These are phyloP conservation scores for Sinohyriopsis cumingii DNA, from an alignment of 2,888 invertebrate species.

Conservation along the genomic window DNA sequence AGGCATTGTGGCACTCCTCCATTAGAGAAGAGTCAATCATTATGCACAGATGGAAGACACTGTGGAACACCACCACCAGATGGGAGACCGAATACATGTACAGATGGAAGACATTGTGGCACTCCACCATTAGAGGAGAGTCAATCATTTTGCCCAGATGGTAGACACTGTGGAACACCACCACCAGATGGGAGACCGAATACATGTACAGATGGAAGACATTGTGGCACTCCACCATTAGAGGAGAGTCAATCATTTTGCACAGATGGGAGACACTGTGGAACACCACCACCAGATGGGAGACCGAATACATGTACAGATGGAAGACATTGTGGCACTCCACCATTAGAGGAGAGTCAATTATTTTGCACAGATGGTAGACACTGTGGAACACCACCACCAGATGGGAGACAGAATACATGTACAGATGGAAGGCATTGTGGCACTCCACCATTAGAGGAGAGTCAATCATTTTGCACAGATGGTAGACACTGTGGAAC, in stretches of 20 bases:
- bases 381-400: constrained; percentile 41
- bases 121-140: constrained; percentile 29
- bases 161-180: constrained; percentile 41
- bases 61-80: constrained; percentile 33
- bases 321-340: constrained; percentile 41
- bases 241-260: constrained; percentile 16
- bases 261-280: constrained; percentile 39
- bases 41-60: constrained; percentile 34
- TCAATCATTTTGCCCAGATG: constrained; percentile 36
- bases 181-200: constrained; percentile 19
- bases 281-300: constrained; percentile 22
- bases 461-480: constrained; percentile 15
- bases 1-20: constrained; percentile 8
- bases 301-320: constrained; percentile 23
- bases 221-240: constrained; percentile 40
- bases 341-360: constrained; percentile 17
- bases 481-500: constrained; percentile 34
- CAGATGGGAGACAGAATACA: constrained; percentile 6
- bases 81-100: constrained; percentile 29
- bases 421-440: constrained; percentile 34
- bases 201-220: constrained; percentile 32
- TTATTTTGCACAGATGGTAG: constrained; percentile 32
- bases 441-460: constrained; percentile 29
- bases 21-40: neutral
- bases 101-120: constrained; percentile 36